Conservation (phyloP, 2,797 vertebrate genomes). For the Gymnodraco acuticeps region DNA sequence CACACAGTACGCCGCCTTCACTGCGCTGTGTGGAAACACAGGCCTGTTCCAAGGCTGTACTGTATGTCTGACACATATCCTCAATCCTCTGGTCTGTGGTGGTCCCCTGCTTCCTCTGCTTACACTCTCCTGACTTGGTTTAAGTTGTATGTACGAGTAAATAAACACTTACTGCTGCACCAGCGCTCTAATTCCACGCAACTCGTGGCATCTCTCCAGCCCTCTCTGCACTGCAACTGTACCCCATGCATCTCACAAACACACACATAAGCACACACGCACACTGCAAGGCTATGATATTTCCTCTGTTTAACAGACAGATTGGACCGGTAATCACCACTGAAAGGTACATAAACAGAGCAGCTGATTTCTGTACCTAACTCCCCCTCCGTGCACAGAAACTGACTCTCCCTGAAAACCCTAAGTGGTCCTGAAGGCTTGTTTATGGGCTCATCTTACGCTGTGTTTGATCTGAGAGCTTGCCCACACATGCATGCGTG, state of each 20-base stretch:
- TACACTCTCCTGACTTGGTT: conserved; percentile 66
- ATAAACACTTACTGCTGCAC: conserved; percentile 78
- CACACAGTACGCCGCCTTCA: conserved; percentile 52
- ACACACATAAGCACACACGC: conserved; percentile 26
- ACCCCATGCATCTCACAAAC: conserved; percentile 59
- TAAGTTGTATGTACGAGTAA: conserved; percentile 65
- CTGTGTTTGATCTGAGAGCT: conserved; percentile 86
- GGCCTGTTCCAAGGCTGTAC: conserved; percentile 55
- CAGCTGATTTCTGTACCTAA: conserved; percentile 81
- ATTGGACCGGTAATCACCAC: conserved; percentile 88
- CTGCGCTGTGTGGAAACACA: conserved; percentile 64
- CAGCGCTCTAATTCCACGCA: conserved; percentile 63
- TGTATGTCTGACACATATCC: conserved; percentile 71
- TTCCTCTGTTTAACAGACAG: conserved; percentile 88
- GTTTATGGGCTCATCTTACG: conserved; percentile 90
- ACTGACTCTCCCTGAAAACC: conserved; percentile 68
- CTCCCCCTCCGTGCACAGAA: conserved; percentile 51
- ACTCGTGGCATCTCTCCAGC: conserved; percentile 66
- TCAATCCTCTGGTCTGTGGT: conserved; percentile 63
- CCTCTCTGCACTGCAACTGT: conserved; percentile 55
- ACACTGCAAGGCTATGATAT: conserved; percentile 75
- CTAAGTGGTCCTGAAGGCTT: conserved; percentile 92
- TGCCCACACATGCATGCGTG: conserved; percentile 81
- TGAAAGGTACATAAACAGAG: conserved; percentile 92
- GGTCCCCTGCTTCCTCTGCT: conserved; percentile 74